Base-by-base conservation (phyloP, 2,888 invertebrate species). In the Drosophila affinis region DNA sequence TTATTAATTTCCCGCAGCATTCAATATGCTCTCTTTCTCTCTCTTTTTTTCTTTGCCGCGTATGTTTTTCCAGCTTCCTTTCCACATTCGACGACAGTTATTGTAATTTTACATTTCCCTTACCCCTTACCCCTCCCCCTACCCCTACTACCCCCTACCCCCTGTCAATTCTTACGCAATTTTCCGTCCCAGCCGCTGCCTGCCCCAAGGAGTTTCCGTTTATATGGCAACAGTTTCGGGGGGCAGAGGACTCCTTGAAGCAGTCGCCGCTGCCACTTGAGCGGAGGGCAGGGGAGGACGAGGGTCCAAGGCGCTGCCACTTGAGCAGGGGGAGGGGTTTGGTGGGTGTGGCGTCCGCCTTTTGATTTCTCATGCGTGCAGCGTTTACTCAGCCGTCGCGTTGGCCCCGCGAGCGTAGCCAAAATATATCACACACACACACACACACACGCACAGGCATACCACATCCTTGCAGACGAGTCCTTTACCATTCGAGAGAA, bases 331-430 rank as follows among this genome's bases (percentile, higher is more conserved):
- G 27, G n/a, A 44, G 3, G 4, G 10, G 24, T 12, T 48, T 5
- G 24, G 24, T 0, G 17, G 17, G 32, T 21, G 34, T 34, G 34
- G 18, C 18, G 53, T 53, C 53, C 57, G 17, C 67, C 78, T 83
- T 88, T 80, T 86, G 84, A 87, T 88, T 88, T 76, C 70, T 83
- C 84, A 85, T 76, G 84, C 88, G 76, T 83, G 72, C 71, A 56
- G 53, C 75, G 67, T 73, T 86, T 88, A 76, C 80, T 76, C 77
- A 83, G 80, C 62, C 71, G 63, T 39, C n/a, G 39, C 39, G 39
- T 12, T 61, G 52, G 61, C 63, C 52, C 68, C 54, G 62, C 59
- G 44, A 60, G 56, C 62, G 21, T 68, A 63, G 56, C 64, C 72
- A 49, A 76, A 77, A 77, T 73, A 62, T 48, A 64, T 54, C 34